Conservation (phyloP, 2,888 invertebrate genomes). For the Cataglyphis livida region DNA sequence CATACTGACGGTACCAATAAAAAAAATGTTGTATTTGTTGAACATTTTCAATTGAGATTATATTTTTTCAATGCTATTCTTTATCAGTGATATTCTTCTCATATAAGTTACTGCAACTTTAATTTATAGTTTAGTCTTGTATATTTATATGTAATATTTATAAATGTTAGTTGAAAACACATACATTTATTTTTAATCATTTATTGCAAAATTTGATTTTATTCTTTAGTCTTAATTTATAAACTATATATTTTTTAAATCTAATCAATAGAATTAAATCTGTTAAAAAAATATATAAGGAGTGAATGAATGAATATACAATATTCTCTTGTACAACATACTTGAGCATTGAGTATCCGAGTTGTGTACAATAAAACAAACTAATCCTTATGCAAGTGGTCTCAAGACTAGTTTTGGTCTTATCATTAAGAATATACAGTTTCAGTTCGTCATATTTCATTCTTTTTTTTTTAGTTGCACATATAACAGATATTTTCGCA, state of each 20-base stretch:
- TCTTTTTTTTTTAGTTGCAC: background rate
- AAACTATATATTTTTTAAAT: background rate
- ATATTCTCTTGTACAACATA: background rate
- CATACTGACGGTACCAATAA: background rate
- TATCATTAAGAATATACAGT: background rate
- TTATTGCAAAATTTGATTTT: constrained; percentile 28
- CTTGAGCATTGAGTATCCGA: background rate
- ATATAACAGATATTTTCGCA: background rate
- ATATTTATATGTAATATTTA: no score
- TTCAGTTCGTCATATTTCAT: background rate
- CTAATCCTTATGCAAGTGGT: background rate
- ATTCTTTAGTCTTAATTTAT: background rate
- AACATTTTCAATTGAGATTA: background rate
- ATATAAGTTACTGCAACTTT: background rate
- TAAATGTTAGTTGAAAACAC: no score
- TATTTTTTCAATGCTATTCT: background rate
- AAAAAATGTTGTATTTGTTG: background rate
- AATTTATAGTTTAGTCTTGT: no score
- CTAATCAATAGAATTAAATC: constrained; percentile 5
- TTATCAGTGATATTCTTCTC: background rate
- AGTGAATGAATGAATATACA: background rate
- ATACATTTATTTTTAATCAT: background rate
- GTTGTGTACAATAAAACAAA: background rate
- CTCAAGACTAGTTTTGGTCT: constrained; percentile 1
- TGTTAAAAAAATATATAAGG: constrained; percentile 27